Percentiles rank a stretch among this genome's conserved stretches.
phyloP scores from a whole-genome alignment of 2,113 vertebrate species.

The Misgurnus mizolepis region DNA sequence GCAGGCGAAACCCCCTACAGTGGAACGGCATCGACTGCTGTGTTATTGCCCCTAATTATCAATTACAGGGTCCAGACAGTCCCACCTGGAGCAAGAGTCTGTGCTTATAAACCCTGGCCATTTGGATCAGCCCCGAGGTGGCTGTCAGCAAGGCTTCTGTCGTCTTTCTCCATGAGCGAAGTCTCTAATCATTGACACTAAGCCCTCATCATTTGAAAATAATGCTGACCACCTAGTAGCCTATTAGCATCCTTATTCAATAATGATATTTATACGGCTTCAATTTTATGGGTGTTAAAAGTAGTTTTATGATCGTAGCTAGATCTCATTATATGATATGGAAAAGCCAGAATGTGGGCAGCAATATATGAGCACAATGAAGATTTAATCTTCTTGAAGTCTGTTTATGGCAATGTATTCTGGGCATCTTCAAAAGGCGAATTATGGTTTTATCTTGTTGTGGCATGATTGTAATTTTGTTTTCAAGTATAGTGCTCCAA shows the following conservation, averaged over 20 bases:
- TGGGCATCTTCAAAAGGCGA: neutral
- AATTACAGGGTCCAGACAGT: conserved; percentile 71
- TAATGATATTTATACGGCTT: neutral
- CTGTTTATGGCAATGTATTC: neutral
- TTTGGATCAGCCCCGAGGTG: conserved; percentile 68
- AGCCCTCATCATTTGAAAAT: neutral
- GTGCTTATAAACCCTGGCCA: conserved; percentile 73
- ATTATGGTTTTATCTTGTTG: neutral
- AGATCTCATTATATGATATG: too few relatives aligned
- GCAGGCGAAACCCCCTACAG: conserved; percentile 59
- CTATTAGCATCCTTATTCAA: too few relatives aligned
- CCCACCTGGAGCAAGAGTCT: conserved; percentile 73
- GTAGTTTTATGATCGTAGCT: too few relatives aligned
- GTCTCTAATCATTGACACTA: conserved; percentile 17
- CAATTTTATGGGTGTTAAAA: too few relatives aligned
- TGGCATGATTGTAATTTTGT: neutral
- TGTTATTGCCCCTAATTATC: conserved; percentile 79
- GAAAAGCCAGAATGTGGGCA: neutral
- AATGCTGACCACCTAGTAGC: neutral
- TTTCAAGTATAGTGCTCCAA: neutral
- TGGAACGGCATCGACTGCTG: conserved; percentile 62
- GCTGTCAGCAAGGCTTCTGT: conserved; percentile 64
- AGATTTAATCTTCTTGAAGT: too few relatives aligned
- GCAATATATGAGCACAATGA: neutral
- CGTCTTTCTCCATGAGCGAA: conserved; percentile 59